Percentiles rank a stretch among this genome's conserved stretches.
Conservation (phyloP, 2,888 invertebrate genomes). For the Arctia plantaginis region DNA sequence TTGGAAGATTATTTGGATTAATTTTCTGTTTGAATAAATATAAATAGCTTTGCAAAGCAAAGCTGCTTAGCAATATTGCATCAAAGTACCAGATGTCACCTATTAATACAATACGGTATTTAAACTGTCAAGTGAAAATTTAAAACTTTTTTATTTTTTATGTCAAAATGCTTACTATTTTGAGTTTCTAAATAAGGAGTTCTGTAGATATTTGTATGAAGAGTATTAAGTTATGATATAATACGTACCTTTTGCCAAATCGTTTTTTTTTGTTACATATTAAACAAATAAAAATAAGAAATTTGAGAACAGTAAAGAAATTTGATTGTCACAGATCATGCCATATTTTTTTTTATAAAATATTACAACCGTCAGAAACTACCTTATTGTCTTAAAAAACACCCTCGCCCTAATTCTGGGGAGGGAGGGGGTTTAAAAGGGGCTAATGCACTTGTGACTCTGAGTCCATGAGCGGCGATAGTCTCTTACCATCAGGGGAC, state of each 20-base stretch:
- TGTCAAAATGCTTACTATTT: neutral
- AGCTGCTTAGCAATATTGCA: neutral
- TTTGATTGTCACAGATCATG: no score
- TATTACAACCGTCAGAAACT: no score
- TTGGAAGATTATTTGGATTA: constrained; percentile 11
- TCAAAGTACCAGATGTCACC: neutral
- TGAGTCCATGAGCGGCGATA: no score
- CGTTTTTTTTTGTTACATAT: neutral
- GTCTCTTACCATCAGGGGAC: no score
- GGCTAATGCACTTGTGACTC: no score
- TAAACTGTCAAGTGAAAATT: neutral
- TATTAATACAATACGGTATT: neutral
- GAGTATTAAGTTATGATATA: neutral
- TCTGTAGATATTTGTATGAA: neutral
- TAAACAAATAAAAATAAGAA: no score
- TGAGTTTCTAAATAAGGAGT: neutral
- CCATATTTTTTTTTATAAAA: no score
- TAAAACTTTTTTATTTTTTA: no score
- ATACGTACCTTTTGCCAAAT: neutral
- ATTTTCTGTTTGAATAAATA: constrained; percentile 2
- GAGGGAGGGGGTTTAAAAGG: no score
- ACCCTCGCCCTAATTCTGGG: no score
- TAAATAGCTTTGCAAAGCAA: neutral
- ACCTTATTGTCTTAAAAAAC: no score
- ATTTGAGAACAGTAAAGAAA: no score